Conservation (phyloP, 2,113 vertebrate species). For the Halichoerus grypus region DNA sequence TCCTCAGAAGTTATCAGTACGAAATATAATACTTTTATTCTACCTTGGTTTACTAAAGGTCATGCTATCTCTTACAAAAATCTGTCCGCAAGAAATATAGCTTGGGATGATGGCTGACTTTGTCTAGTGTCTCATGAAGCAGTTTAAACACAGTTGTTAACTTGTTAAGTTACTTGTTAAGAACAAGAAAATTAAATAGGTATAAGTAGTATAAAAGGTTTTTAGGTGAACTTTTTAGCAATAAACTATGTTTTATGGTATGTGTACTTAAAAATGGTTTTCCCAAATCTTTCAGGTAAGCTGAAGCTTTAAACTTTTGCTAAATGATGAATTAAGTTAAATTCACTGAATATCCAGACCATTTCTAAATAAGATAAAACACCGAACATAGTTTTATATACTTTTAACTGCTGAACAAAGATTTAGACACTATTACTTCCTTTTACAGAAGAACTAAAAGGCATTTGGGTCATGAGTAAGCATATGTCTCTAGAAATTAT, state of each 20-base stretch:
- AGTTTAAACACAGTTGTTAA: background rate
- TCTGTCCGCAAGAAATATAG: background rate
- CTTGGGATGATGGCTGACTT: background rate
- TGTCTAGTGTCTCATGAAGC: background rate
- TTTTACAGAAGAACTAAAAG: background rate
- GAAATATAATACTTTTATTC: background rate
- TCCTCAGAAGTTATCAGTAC: background rate
- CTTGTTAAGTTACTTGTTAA: background rate
- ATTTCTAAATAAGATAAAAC: background rate
- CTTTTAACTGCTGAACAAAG: background rate
- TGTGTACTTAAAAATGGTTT: background rate
- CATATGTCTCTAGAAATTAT: background rate
- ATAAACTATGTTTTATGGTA: background rate
- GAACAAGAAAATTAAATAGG: background rate
- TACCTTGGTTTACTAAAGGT: background rate
- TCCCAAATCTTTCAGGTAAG: background rate
- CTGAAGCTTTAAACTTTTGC: background rate
- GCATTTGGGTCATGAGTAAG: background rate
- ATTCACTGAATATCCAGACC: background rate
- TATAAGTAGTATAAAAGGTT: background rate
- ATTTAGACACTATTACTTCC: background rate
- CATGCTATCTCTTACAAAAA: background rate
- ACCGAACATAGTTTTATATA: background rate
- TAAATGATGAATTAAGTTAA: background rate
- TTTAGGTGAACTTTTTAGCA: background rate